Base-by-base conservation (phyloP, 2,113 vertebrate species). In the Collichthys lucidus region DNA sequence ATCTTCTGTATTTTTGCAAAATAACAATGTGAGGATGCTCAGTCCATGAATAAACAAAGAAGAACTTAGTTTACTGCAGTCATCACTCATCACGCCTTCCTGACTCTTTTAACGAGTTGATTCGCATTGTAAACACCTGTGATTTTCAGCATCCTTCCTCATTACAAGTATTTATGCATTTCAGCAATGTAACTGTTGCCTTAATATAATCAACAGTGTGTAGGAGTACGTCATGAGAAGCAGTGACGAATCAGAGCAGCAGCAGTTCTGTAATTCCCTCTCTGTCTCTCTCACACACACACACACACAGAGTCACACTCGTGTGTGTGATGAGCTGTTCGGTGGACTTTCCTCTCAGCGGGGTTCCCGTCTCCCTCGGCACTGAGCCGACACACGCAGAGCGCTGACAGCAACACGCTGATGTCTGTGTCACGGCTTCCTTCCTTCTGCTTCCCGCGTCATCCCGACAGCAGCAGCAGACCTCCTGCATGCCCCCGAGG, bases 311-410 rank as follows among this genome's bases (percentile, higher is more conserved):
- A 76, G 15, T n/a, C 53, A 73, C 77, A 52, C 66, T 61, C 35
- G 35, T 24, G 3, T 17, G 35, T 75, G 71, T 61, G 65, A 82
- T 61, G 83, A 87, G 78, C 74, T 78, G 67, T 68, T 88, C 69
- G 11, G 80, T 80, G 84, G 87, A 88, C 90, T 87, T 79, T 86
- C 86, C 86, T 86, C 86, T 83, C 89, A 76, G 89, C 82, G 63
- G 89, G 89, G 84, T 65, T 77, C 82, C 80, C 56, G 55, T 65
- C 68, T 75, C 63, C 61, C 73, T 85, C 79, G 42, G 71, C 80
- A 11, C 79, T 66, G 79, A 88, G 79, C 77, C 65, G 31, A 69
- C 76, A 64, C 79, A 70, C 55, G 31, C 64, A 66, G 17, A 72
- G 81, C 24, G 40, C 55, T 88, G 82, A 90, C 88, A 88, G 84